These are phyloP conservation scores for Platyrinchus mystaceus DNA, from an alignment of 2,797 vertebrate species.

Conservation along the genomic window DNA sequence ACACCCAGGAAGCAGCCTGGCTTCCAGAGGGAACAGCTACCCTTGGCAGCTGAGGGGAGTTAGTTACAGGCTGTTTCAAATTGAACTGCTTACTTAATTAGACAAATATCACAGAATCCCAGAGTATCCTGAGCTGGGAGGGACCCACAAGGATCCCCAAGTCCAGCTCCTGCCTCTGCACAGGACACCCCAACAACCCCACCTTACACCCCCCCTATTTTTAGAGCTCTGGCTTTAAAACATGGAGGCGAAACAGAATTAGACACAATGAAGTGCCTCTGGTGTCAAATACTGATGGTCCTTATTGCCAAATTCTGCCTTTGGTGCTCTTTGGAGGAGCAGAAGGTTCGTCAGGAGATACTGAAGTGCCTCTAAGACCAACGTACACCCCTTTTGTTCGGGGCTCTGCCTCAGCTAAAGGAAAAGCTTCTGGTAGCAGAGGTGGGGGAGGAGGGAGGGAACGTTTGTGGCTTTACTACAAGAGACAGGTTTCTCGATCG, in stretches of 20 bases:
- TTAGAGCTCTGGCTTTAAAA: background rate
- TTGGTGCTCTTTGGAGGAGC: background rate
- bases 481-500: constrained; percentile 28
- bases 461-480: constrained; percentile 35
- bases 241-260: background rate
- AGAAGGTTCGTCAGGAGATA: background rate
- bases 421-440: background rate
- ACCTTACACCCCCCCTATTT: background rate
- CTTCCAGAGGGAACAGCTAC: background rate
- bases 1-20: background rate
- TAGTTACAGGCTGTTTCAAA: background rate
- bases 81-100: background rate
- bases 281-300: background rate
- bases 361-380: background rate
- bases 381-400: background rate
- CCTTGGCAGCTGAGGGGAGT: background rate
- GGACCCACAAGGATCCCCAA: background rate
- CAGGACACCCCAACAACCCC: background rate
- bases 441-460: constrained; percentile 31
- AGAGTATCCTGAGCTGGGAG: background rate
- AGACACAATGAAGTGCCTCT: background rate
- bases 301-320: background rate
- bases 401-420: background rate
- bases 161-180: too few relatives aligned
- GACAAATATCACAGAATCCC: background rate